Base-by-base conservation (phyloP, 2,113 vertebrate species). In the Dicerorhinus sumatrensis region DNA sequence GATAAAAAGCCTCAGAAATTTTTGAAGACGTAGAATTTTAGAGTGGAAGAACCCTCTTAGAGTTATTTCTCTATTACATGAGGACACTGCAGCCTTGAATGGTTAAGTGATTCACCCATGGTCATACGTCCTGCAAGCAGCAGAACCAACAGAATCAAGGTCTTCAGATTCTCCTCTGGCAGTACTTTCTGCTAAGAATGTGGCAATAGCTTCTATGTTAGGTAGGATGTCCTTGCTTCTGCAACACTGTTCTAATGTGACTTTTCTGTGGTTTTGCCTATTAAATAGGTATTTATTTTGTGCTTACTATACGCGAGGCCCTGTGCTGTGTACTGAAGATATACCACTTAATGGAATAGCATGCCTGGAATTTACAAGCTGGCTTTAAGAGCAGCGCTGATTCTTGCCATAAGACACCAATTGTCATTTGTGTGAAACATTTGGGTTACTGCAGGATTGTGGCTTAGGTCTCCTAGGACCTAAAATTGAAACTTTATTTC, bases 121-220 rank as follows among this genome's bases (percentile, higher is more conserved):
- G 10, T 33, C 42, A 2, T 21, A 42, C n/a, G 31, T 42, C 0
- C 23, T 23, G 4, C 0, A 76, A 65, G 4, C 33, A 4, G 3
- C 27, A 58, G 36, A 73, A 60, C 2, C 21, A 69, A 70, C 18
- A 95, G 75, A 83, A 56, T 27, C 54, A 73, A 46, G 12, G 10
- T 42, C 36, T 63, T 87, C 25, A n/a, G 23, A 67, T 72, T 92
- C 48, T 39, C n/a, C 21, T 23, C 25, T n/a, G 16, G 8, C 12
- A 42, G 33, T 8, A 39, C 39, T 73, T 23, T 48, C 1, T 85
- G 39, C n/a, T 62, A 67, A 72, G 13, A 48, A 67, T 27, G 12
- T n/a, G 56, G 3, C 17, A 29, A n/a, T 23, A 72, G 16, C 42
- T 42, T 87, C 12, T 69, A 18, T 16, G 51, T 54, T 16, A 48